A percentile compares a stretch with the other conserved stretches of the same genome.
phyloP scores from a whole-genome alignment of 2,888 invertebrate genomes.

The Ophraella communa region DNA sequence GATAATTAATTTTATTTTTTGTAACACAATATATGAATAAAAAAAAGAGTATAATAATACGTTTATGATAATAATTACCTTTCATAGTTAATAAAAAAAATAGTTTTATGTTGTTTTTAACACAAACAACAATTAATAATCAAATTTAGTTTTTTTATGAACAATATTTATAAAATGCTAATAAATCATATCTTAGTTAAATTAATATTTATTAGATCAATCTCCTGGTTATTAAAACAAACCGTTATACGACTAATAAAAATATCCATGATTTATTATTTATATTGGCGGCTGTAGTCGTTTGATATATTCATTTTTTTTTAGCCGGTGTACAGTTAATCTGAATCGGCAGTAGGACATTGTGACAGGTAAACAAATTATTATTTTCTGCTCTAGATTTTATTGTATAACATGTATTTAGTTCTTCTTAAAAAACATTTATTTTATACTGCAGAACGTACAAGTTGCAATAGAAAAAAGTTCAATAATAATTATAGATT shows the following conservation, averaged over 20 bases:
- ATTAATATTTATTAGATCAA: not conserved
- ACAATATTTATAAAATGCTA: not conserved
- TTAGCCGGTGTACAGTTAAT: not conserved
- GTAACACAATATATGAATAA: too few species aligned
- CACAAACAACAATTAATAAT: not conserved
- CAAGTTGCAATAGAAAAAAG: too few species aligned
- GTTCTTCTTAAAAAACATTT: not conserved
- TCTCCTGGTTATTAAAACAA: not conserved
- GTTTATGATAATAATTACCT: not conserved
- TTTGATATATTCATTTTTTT: not conserved
- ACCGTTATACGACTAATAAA: conserved; percentile 1
- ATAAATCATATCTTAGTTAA: not conserved
- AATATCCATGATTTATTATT: not conserved
- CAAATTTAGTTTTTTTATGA: not conserved
- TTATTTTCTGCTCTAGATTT: not conserved
- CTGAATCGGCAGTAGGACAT: not conserved
- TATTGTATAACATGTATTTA: too few species aligned
- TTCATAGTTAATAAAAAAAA: not conserved
- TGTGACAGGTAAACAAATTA: not conserved
- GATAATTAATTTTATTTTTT: too few species aligned
- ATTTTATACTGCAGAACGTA: too few species aligned
- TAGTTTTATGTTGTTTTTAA: not conserved
- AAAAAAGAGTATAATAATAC: not conserved
- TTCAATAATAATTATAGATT: too few species aligned
- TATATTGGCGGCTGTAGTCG: not conserved